Evolutionary conservation across 2,797 vertebrate species (phyloP).

Genomic region (Crossoptilon crossoptilon): DNA sequence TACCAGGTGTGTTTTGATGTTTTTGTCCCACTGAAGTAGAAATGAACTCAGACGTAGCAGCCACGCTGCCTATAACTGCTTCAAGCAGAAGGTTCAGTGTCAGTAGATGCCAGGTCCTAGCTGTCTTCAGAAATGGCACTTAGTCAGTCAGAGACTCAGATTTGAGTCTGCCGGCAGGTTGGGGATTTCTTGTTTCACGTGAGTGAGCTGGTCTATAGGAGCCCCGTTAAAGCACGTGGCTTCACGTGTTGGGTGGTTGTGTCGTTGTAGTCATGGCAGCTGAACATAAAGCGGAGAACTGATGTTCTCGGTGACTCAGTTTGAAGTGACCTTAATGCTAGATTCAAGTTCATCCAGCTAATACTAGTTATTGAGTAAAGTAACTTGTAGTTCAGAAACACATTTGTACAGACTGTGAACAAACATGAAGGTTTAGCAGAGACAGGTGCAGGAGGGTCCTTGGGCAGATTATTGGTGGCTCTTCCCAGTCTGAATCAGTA

Average conservation of each 20-base stretch:
- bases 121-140: not conserved
- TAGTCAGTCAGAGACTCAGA: not conserved
- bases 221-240: not conserved
- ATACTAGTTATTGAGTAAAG: not conserved
- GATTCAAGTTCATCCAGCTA: not conserved
- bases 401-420: not conserved
- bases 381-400: not conserved
- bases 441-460: not conserved
- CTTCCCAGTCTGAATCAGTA: not conserved
- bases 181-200: not conserved
- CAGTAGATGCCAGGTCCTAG: not conserved
- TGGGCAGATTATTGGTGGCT: not conserved
- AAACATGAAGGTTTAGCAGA: not conserved
- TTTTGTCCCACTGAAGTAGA: not conserved
- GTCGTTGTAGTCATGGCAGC: not conserved
- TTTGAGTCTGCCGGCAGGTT: not conserved
- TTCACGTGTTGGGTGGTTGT: not conserved
- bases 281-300: not conserved
- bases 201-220: not conserved
- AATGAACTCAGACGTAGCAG: not conserved
- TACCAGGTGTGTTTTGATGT: not conserved
- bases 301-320: not conserved
- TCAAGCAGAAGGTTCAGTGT: not conserved
- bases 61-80: not conserved
- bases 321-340: not conserved